Evolutionary conservation across 2,797 vertebrate species (phyloP), one percentile per base, ranked within the genome.

Genomic region (Crenuchus spilurus): DNA sequence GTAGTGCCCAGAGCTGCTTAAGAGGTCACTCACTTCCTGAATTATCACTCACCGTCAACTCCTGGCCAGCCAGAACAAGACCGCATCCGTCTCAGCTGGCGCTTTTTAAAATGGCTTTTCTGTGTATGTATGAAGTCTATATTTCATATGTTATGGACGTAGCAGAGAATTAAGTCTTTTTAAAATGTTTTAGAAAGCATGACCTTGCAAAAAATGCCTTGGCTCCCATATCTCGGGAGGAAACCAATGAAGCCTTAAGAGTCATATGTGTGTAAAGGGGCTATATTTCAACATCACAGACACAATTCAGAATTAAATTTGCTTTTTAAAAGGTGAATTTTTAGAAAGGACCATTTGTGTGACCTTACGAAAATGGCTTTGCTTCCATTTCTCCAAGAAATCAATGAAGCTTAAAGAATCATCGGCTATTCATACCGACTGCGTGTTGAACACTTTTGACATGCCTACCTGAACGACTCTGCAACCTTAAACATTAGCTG

Each of bases 1-100:
- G 37, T 62, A 16, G 16, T 54, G 48, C 37, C 37, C 35, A 75
- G 60, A 39, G 18, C 72, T n/a, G 64, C 57, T 75, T 54, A 55
- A 46, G 48, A 49, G 48, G 48, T 49, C 48, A 49, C 18, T 22
- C 18, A 10, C 44, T 46, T 3, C 20, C 9, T 13, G 18, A 49
- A 49, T 22, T 49, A 49, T 49, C 48, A 10, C 48, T 24, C 48
- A 18, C 44, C n/a, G 44, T n/a, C 39, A 42, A 16, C 39, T 7
- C 16, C 44, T 18, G 44, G 44, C n/a, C 44, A 4, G 44, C 41
- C 14, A 44, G 41, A 44, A 1, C n/a, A 6, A 20, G 44, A 4
- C 14, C 3, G 14, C 41, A n/a, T 16, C 41, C n/a, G 44, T 20
- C n/a, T 20, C 7, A 16, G 41, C n/a, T 4, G 14, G 41, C 41